Percentiles rank a stretch among this genome's conserved stretches.
These are phyloP conservation scores for Mesochorus sp. DNA, from an alignment of 2,888 invertebrate genomes.

Conservation along the genomic window DNA sequence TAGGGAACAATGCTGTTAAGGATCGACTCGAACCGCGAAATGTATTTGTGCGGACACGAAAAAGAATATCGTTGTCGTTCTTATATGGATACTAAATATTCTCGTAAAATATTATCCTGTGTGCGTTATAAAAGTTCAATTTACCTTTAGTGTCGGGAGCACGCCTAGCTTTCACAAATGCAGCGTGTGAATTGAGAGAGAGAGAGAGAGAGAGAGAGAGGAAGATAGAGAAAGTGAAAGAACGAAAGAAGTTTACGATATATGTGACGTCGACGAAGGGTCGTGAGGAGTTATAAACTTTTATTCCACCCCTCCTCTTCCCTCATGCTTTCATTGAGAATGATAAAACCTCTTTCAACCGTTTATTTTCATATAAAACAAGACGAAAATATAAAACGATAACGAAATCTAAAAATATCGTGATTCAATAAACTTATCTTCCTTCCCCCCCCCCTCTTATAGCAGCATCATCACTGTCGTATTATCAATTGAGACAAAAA, in stretches of 20 bases:
- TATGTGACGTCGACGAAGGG: neutral
- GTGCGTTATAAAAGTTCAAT: conserved; percentile 39
- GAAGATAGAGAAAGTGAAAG: neutral
- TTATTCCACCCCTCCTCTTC: too few relatives aligned
- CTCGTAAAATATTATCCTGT: conserved; percentile 22
- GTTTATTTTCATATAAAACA: too few relatives aligned
- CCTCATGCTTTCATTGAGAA: too few relatives aligned
- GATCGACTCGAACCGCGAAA: neutral
- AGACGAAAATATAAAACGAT: too few relatives aligned
- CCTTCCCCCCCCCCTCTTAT: too few relatives aligned
- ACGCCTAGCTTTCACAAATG: neutral
- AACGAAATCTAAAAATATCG: too few relatives aligned
- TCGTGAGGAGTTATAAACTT: too few relatives aligned
- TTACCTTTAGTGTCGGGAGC: conserved; percentile 12
- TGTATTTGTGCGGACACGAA: neutral
- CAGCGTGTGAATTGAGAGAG: neutral
- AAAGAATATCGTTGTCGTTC: conserved; percentile 5
- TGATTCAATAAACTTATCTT: too few relatives aligned
- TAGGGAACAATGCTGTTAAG: neutral
- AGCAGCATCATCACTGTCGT: too few relatives aligned
- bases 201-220: neutral
- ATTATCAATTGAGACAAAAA: too few relatives aligned
- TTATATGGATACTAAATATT: conserved; percentile 30
- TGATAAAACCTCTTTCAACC: too few relatives aligned
- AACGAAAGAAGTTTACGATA: neutral